Evolutionary conservation across 2,797 vertebrate genomes (phyloP).

Genomic region (Hozukius guyotensis): DNA sequence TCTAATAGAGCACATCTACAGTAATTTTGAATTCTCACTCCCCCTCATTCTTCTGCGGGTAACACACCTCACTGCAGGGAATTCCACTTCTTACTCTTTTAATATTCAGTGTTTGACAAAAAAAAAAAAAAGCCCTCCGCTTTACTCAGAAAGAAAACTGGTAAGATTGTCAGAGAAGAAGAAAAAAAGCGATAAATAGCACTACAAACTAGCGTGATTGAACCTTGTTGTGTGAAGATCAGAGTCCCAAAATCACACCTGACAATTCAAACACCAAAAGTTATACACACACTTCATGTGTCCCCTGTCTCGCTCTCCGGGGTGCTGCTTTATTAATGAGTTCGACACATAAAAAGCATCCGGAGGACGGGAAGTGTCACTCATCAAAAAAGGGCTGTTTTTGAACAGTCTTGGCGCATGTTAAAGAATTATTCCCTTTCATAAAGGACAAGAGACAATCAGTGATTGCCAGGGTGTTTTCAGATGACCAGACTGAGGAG

Average conservation of each 20-base stretch:
- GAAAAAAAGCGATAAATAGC: conserved; percentile 86
- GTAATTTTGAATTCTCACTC: conserved; percentile 69
- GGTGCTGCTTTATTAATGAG: conserved; percentile 99
- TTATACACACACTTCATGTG: conserved; percentile 78
- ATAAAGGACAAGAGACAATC: conserved; percentile 93
- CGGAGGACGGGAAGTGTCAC: conserved; percentile 95
- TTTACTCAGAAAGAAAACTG: conserved; percentile 56
- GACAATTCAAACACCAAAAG: conserved; percentile 96
- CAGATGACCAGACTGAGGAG: conserved; percentile 95
- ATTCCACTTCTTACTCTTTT: conserved; percentile 74
- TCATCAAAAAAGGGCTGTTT: conserved; percentile 94
- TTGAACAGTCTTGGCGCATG: conserved; percentile 96
- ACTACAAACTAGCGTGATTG: conserved; percentile 88
- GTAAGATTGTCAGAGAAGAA: conserved; percentile 71
- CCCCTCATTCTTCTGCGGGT: conserved; percentile 65
- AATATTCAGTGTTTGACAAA: conserved; percentile 73
- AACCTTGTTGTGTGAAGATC: conserved; percentile 93
- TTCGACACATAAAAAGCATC: conserved; percentile 98
- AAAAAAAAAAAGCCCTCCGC: conserved; percentile 41
- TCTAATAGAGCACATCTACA: conserved; percentile 59
- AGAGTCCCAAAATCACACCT: conserved; percentile 95
- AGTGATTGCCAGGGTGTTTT: conserved; percentile 86
- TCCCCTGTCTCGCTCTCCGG: conserved; percentile 86
- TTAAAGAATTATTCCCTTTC: conserved; percentile 98
- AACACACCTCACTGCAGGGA: conserved; percentile 77